Evolutionary conservation across 1,140 invertebrate species (phyloP).

Genomic region (Drosophila ohnishii): DNA sequence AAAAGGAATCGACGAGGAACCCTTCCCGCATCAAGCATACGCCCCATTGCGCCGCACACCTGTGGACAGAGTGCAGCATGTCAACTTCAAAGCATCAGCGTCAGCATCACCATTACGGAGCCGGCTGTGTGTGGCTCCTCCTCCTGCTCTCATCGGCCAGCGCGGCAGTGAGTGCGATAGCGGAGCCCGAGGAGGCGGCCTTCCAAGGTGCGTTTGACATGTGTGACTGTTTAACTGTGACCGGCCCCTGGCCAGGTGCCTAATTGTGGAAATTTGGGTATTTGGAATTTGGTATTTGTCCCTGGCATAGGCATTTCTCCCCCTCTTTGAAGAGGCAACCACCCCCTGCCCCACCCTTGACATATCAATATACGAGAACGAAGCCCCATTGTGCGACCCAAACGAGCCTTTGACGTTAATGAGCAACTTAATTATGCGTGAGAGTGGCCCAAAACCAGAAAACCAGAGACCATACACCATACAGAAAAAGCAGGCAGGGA

Average conservation of each 20-base stretch:
- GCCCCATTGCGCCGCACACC: constrained; percentile 32
- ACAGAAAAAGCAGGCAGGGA: background rate
- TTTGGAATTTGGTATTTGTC: constrained; percentile 29
- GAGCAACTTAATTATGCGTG: constrained; percentile 72
- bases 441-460: constrained; percentile 25
- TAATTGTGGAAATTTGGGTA: constrained; percentile 55
- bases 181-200: constrained; percentile 84
- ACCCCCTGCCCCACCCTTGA: constrained; percentile 9
- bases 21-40: constrained; percentile 20
- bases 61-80: constrained; percentile 46
- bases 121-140: constrained; percentile 48
- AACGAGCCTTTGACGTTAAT: constrained; percentile 68
- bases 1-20: constrained; percentile 9
- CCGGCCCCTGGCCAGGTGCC: constrained; percentile 1
- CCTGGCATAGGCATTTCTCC: constrained; percentile 20
- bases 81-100: constrained; percentile 63
- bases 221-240: background rate
- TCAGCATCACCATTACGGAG: constrained; percentile 36
- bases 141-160: constrained; percentile 44
- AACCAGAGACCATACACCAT: constrained; percentile 9
- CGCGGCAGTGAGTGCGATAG: constrained; percentile 50
- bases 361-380: constrained; percentile 64
- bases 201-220: constrained; percentile 84
- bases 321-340: constrained; percentile 12
- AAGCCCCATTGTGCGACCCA: constrained; percentile 23